These are phyloP conservation scores for Triops longicaudatus DNA, from an alignment of 1,140 invertebrate genomes.

Conservation along the genomic window DNA sequence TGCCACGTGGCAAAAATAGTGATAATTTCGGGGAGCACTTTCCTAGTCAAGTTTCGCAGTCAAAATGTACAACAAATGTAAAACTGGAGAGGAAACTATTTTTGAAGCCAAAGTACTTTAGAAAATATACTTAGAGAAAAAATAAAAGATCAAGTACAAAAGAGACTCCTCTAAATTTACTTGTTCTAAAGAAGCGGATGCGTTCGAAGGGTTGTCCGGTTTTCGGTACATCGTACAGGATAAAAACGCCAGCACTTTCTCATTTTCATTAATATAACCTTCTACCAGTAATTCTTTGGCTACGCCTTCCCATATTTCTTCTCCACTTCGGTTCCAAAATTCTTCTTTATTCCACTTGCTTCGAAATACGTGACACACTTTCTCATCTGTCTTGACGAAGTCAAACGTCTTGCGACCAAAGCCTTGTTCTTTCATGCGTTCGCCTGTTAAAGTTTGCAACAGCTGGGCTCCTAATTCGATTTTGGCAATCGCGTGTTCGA, in stretches of 20 bases:
- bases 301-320: slow-evolving; percentile 75
- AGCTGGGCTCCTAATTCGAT: slow-evolving; percentile 69
- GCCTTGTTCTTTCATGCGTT: slow-evolving; percentile 75
- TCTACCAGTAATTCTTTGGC: slow-evolving; percentile 63
- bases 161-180: neutral
- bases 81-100: no score
- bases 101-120: no score
- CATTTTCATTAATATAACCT: slow-evolving; percentile 52
- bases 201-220: slow-evolving; percentile 37
- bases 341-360: slow-evolving; percentile 59
- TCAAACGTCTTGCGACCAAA: slow-evolving; percentile 72
- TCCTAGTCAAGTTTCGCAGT: no score
- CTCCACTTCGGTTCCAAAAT: slow-evolving; percentile 61
- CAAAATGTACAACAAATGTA: no score
- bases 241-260: slow-evolving; percentile 81
- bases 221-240: slow-evolving; percentile 74
- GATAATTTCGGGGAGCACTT: no score
- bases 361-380: slow-evolving; percentile 53
- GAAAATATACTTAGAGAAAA: no score
- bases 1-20: no score
- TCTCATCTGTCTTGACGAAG: slow-evolving; percentile 44
- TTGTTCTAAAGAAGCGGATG: slow-evolving; percentile 40
- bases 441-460: slow-evolving; percentile 75
- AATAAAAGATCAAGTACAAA: no score
- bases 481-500: slow-evolving; percentile 62